Conservation (phyloP, 2,888 invertebrate genomes). For the Acleris literana region DNA sequence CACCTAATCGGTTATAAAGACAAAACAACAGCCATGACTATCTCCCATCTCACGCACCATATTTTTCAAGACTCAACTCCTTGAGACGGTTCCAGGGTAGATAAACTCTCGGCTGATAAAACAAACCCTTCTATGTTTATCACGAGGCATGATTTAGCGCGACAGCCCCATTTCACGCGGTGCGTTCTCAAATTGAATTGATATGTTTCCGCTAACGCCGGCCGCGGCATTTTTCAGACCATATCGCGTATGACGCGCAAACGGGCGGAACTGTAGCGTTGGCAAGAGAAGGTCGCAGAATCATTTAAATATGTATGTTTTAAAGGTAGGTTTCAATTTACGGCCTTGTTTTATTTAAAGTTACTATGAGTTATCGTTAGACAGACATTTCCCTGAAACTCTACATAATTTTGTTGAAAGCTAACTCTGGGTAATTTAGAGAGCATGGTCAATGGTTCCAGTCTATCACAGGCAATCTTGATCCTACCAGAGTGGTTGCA, state of each 20-base stretch:
- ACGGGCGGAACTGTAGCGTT: constrained; percentile 62
- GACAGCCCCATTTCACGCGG: constrained; percentile 72
- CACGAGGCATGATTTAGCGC: constrained; percentile 72
- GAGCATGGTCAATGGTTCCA: no score
- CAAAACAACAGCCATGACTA: not conserved
- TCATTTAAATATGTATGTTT: no score
- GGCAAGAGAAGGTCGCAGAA: constrained; percentile 50
- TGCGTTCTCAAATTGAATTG: constrained; percentile 79
- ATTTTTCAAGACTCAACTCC: not conserved
- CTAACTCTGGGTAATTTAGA: no score
- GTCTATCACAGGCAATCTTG: no score
- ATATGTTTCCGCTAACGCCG: constrained; percentile 78
- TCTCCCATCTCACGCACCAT: not conserved
- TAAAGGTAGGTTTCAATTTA: no score
- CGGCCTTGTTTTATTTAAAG: no score
- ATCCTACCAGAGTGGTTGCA: no score
- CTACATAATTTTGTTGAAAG: no score
- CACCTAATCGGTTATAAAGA: not conserved
- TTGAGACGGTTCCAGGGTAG: constrained; percentile 18
- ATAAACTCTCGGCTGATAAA: constrained; percentile 55
- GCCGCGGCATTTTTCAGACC: constrained; percentile 75
- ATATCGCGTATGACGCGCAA: constrained; percentile 77
- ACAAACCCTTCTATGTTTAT: constrained; percentile 78
- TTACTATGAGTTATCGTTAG: no score
- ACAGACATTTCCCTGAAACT: no score